These are phyloP conservation scores for Onychomys leucogaster DNA, from an alignment of 2,797 vertebrate genomes.

Conservation along the genomic window DNA sequence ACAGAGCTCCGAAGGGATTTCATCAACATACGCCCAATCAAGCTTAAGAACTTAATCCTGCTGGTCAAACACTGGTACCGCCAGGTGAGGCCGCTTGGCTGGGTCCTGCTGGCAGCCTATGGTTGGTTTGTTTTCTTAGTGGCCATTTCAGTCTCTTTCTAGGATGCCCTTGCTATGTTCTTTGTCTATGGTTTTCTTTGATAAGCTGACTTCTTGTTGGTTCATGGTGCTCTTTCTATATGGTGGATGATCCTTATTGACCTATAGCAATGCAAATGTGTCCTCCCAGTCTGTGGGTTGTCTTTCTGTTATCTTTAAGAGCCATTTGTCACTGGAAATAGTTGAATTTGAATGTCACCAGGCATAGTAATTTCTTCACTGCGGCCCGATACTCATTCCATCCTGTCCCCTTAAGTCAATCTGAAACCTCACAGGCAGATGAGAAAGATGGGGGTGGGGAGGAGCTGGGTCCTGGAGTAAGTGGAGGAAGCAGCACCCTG, in stretches of 20 bases:
- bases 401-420: not conserved
- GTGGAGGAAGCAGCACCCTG: fast-evolving
- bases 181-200: not conserved
- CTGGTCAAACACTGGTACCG: slow-evolving; percentile 68
- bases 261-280: not conserved
- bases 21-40: slow-evolving; percentile 75
- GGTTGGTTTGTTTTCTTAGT: not conserved
- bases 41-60: slow-evolving; percentile 86
- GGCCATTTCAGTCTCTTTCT: not conserved
- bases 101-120: too few relatives aligned
- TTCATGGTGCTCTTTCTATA: slow-evolving; percentile 45
- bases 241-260: not conserved
- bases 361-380: not conserved
- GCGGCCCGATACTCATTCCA: not conserved
- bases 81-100: not conserved
- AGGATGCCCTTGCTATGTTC: not conserved
- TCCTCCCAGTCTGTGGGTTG: not conserved
- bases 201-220: slow-evolving; percentile 25
- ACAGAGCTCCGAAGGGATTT: slow-evolving; percentile 85
- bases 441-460: not conserved
- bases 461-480: not conserved
- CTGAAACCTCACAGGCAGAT: not conserved
- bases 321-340: not conserved
- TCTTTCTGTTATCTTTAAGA: not conserved
- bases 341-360: not conserved